Conservation (phyloP, 2,888 invertebrate species). For the Chironomus riparius region DNA sequence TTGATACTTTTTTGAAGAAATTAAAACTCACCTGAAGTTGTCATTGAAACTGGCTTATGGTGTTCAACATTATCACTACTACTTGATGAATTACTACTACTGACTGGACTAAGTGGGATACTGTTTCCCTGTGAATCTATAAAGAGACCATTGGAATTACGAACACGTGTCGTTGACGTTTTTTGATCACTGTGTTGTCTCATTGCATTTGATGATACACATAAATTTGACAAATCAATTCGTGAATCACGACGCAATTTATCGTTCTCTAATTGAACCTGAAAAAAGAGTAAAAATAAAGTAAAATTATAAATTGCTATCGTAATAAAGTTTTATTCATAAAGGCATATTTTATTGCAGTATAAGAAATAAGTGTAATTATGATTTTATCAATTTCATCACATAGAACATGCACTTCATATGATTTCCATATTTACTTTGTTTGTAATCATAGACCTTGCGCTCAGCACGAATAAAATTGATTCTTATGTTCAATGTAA, state of each 20-base stretch:
- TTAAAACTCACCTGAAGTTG: constrained; percentile 15
- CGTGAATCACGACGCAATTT: constrained; percentile 41
- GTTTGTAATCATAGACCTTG: no score
- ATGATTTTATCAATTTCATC: not conserved
- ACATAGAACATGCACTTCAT: no score
- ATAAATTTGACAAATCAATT: constrained; percentile 39
- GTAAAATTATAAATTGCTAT: constrained; percentile 5
- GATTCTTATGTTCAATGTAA: no score
- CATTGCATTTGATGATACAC: constrained; percentile 31
- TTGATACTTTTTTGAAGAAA: no score
- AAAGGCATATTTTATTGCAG: not conserved
- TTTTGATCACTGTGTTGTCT: constrained; percentile 24
- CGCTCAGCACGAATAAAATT: no score
- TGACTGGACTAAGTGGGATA: constrained; percentile 34
- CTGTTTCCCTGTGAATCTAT: constrained; percentile 37
- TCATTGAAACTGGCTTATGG: constrained; percentile 25
- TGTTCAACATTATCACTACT: constrained; percentile 20
- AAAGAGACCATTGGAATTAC: constrained; percentile 28
- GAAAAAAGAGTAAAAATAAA: constrained; percentile 28
- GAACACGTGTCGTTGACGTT: constrained; percentile 10
- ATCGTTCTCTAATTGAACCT: constrained; percentile 44
- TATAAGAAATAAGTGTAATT: not conserved
- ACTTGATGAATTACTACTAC: constrained; percentile 26
- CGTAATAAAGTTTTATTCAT: not conserved
- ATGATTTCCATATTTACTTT: no score